phyloP scores from a whole-genome alignment of 2,888 invertebrate genomes.

The Uropetala carovei region DNA sequence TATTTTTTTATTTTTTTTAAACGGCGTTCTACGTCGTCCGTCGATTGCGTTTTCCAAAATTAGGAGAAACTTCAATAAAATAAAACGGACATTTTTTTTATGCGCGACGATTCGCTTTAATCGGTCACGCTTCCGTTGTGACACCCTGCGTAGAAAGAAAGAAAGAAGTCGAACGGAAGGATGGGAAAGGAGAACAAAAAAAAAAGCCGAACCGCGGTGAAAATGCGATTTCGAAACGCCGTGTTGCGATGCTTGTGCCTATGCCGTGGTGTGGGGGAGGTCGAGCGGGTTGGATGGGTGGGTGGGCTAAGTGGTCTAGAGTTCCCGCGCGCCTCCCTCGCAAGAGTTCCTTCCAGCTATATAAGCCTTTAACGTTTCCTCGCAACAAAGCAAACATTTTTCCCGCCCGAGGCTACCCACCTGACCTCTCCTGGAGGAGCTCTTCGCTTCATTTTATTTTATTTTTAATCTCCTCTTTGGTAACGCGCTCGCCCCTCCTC shows the following conservation, averaged over 20 bases:
- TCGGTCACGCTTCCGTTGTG: conserved; percentile 33
- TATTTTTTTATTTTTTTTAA: no score
- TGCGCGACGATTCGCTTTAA: not conserved
- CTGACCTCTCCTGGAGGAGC: conserved; percentile 33
- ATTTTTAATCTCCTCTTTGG: not conserved
- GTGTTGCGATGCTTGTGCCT: not conserved
- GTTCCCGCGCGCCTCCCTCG: not conserved
- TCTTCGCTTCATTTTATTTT: not conserved
- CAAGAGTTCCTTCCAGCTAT: not conserved
- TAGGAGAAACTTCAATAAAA: not conserved
- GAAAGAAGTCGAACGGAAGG: not conserved
- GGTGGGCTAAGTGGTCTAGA: not conserved
- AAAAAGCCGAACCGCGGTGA: not conserved
- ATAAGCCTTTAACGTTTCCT: not conserved
- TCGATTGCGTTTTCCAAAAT: no score
- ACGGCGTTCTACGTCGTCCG: no score
- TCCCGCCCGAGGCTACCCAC: conserved; percentile 33
- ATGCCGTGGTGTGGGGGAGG: not conserved
- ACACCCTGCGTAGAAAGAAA: not conserved
- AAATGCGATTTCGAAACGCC: not conserved
- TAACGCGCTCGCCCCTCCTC: no score
- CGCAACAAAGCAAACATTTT: conserved; percentile 33
- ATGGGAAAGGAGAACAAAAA: not conserved
- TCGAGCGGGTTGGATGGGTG: not conserved
- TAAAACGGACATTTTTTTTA: not conserved